Evolutionary conservation across 1,140 invertebrate species (phyloP).

Genomic region (Drosophila subobscura): DNA sequence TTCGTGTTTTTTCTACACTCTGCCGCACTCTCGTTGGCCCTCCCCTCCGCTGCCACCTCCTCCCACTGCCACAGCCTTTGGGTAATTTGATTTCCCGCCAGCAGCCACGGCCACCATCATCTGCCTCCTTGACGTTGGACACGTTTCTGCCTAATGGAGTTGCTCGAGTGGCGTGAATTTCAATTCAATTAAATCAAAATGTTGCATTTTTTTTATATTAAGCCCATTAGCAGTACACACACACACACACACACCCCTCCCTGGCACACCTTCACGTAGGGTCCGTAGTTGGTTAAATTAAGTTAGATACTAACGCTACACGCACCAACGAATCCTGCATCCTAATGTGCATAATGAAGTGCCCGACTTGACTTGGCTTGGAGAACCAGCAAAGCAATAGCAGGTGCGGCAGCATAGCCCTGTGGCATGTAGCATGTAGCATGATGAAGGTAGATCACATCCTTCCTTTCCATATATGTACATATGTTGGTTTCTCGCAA

Average conservation of each 20-base stretch:
- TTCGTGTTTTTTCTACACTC: conserved; percentile 42
- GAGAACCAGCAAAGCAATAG: not conserved
- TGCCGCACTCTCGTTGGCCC: not conserved
- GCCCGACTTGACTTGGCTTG: conserved; percentile 45
- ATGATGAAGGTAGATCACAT: no score
- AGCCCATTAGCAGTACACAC: conserved; percentile 66
- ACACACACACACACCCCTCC: conserved; percentile 11
- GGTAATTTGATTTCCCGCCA: conserved; percentile 72
- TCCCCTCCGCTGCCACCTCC: not conserved
- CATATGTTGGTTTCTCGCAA: no score
- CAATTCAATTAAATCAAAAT: conserved; percentile 82
- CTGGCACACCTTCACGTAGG: not conserved
- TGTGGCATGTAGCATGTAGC: no score
- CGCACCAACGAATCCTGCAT: conserved; percentile 30
- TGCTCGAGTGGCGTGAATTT: conserved; percentile 82
- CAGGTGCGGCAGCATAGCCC: no score
- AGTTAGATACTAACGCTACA: conserved; percentile 54
- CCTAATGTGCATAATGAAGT: conserved; percentile 77
- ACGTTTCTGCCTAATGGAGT: conserved; percentile 82
- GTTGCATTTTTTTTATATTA: conserved; percentile 82
- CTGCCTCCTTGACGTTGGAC: conserved; percentile 66
- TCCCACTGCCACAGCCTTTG: conserved; percentile 15
- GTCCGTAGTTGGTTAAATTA: conserved; percentile 66
- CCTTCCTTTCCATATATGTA: no score
- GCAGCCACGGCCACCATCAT: conserved; percentile 45